Conservation (phyloP, 2,113 vertebrate species). For the Xiphophorus hellerii region DNA sequence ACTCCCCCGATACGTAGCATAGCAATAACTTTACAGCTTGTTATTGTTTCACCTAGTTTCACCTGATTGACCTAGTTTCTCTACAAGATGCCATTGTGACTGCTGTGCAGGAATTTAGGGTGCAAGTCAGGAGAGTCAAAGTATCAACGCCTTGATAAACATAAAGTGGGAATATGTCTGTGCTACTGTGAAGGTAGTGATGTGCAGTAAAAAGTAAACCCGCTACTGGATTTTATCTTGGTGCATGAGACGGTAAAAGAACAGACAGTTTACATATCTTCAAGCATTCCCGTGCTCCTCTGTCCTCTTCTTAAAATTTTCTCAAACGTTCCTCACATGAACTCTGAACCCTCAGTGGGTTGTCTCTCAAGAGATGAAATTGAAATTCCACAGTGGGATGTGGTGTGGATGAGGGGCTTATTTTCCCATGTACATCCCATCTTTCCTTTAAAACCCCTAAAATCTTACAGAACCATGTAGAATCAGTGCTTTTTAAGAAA, state of each 20-base stretch:
- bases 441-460: slow-evolving; percentile 28
- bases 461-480: slow-evolving; percentile 53
- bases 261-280: not conserved
- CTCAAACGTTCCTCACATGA: slow-evolving; percentile 58
- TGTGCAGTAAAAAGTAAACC: not conserved
- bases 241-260: not conserved
- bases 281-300: slow-evolving; percentile 14
- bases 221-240: not conserved
- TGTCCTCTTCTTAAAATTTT: slow-evolving; percentile 14
- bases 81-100: slow-evolving; percentile 53
- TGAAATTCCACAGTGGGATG: slow-evolving; percentile 45
- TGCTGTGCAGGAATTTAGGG: slow-evolving; percentile 18
- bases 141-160: slow-evolving; percentile 28
- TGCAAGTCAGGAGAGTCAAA: not conserved
- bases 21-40: slow-evolving; percentile 45
- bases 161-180: slow-evolving; percentile 31
- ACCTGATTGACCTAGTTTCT: slow-evolving; percentile 64
- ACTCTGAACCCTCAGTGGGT: slow-evolving; percentile 55
- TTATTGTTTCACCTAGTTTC: slow-evolving; percentile 23
- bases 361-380: slow-evolving; percentile 65
- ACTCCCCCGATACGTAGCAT: slow-evolving; percentile 38
- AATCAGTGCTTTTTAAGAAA: slow-evolving; percentile 20
- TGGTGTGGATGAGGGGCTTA: not conserved
- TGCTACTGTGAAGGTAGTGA: not conserved
- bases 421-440: slow-evolving; percentile 52